phyloP scores from a whole-genome alignment of 1,140 invertebrate genomes.

The Heliconius hewitsoni region DNA sequence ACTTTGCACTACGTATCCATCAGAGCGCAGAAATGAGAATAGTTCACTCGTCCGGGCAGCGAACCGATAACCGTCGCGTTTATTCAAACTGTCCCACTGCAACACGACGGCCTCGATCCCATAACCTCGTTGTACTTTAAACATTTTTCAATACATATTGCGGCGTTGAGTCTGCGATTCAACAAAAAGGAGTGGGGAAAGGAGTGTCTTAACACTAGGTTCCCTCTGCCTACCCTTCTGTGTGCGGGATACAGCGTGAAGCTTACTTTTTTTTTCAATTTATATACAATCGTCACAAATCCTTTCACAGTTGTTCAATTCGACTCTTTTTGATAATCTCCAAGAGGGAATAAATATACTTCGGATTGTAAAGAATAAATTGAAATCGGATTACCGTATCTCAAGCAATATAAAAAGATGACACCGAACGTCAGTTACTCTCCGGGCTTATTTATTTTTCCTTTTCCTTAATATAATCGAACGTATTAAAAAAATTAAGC shows the following conservation, averaged over 20 bases:
- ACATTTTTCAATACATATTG: background rate
- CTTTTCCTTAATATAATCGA: background rate
- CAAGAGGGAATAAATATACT: background rate
- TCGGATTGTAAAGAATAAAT: background rate
- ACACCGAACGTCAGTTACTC: constrained; percentile 13
- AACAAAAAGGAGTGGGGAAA: too few species aligned
- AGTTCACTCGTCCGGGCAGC: too few species aligned
- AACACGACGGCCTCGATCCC: background rate
- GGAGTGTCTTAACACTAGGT: too few species aligned
- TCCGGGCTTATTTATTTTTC: background rate
- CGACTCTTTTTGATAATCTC: background rate
- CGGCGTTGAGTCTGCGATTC: too few species aligned
- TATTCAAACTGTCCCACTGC: too few species aligned
- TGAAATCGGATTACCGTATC: background rate
- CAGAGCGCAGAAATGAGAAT: too few species aligned
- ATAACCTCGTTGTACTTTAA: background rate
- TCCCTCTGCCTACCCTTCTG: too few species aligned
- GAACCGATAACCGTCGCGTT: too few species aligned
- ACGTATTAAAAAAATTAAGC: background rate
- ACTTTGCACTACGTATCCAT: too few species aligned
- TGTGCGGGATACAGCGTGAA: too few species aligned
- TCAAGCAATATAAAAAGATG: constrained; percentile 5
- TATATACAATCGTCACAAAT: background rate
- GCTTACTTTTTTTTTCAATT: background rate
- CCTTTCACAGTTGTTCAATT: background rate